phyloP scores from a whole-genome alignment of 2,888 invertebrate genomes.

The Drosophila lutescens region DNA sequence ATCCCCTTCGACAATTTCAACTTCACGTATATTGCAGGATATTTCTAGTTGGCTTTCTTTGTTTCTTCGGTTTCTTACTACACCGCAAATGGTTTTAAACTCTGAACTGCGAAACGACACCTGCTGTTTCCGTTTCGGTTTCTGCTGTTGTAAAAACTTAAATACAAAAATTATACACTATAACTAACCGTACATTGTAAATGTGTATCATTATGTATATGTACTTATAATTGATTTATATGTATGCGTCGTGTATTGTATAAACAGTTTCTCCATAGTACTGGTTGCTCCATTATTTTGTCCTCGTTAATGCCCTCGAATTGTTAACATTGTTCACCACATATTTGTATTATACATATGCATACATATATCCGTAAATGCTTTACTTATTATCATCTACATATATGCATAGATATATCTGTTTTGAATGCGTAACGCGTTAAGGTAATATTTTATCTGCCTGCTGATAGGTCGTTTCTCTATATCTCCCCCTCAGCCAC shows the following conservation, averaged over 20 bases:
- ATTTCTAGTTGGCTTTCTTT: conserved; percentile 45
- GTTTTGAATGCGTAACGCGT: conserved; percentile 71
- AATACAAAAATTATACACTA: conserved; percentile 75
- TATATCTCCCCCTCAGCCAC: conserved; percentile 2
- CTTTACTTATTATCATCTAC: conserved; percentile 34
- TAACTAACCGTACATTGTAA: conserved; percentile 70
- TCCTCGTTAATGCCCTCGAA: conserved; percentile 74
- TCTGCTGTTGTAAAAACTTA: conserved; percentile 71
- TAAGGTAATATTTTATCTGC: conserved; percentile 77
- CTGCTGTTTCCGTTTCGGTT: background rate
- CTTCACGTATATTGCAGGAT: conserved; percentile 52
- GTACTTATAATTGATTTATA: conserved; percentile 47
- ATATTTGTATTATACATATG: conserved; percentile 62
- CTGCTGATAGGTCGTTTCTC: conserved; percentile 59
- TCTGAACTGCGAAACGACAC: conserved; percentile 39
- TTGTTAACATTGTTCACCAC: conserved; percentile 80
- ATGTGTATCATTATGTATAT: conserved; percentile 39
- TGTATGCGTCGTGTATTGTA: conserved; percentile 54
- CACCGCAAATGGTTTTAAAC: conserved; percentile 51
- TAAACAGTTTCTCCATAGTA: conserved; percentile 73
- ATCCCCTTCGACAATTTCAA: conserved; percentile 19
- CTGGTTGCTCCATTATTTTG: conserved; percentile 46
- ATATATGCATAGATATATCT: conserved; percentile 44
- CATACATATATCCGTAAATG: conserved; percentile 41
- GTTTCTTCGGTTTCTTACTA: conserved; percentile 22